A percentile compares a stretch with the other conserved stretches of the same genome.
Conservation (phyloP, 2,888 invertebrate species). For the Lacanobia wlatinum region DNA sequence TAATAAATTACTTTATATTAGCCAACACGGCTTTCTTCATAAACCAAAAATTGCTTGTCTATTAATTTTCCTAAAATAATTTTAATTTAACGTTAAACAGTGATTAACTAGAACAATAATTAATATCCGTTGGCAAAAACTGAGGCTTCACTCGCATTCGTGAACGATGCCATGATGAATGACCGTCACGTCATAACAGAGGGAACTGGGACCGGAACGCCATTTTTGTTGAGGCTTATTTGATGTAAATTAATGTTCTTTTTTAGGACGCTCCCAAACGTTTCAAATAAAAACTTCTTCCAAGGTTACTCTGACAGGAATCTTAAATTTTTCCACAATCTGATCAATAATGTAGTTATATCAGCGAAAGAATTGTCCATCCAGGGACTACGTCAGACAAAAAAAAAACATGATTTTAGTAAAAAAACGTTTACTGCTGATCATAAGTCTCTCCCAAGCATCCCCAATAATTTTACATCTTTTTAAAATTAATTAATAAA, state of each 20-base stretch:
- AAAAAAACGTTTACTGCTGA: too few relatives aligned
- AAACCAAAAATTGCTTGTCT: neutral
- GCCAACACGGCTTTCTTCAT: neutral
- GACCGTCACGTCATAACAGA: conserved; percentile 47
- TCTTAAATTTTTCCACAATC: too few relatives aligned
- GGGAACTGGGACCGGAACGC: conserved; percentile 25
- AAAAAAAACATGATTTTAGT: too few relatives aligned
- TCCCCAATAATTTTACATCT: too few relatives aligned
- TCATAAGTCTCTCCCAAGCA: too few relatives aligned
- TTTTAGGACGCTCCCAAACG: neutral
- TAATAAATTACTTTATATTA: neutral
- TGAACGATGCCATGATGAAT: conserved; percentile 53
- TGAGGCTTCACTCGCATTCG: conserved; percentile 33
- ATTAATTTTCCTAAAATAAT: neutral
- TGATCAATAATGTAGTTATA: too few relatives aligned
- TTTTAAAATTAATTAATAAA: too few relatives aligned
- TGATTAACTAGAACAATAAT: conserved; percentile 44
- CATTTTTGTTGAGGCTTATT: conserved; percentile 38
- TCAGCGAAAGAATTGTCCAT: too few relatives aligned
- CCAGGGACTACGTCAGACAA: too few relatives aligned
- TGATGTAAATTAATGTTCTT: conserved; percentile 41
- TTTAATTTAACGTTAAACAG: conserved; percentile 17
- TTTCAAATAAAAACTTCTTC: too few relatives aligned
- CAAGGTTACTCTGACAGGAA: too few relatives aligned
- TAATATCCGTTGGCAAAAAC: conserved; percentile 45